A percentile compares a stretch with the other conserved stretches of the same genome.
These are phyloP conservation scores for Vanessa cardui DNA, from an alignment of 2,888 invertebrate species.

Conservation along the genomic window DNA sequence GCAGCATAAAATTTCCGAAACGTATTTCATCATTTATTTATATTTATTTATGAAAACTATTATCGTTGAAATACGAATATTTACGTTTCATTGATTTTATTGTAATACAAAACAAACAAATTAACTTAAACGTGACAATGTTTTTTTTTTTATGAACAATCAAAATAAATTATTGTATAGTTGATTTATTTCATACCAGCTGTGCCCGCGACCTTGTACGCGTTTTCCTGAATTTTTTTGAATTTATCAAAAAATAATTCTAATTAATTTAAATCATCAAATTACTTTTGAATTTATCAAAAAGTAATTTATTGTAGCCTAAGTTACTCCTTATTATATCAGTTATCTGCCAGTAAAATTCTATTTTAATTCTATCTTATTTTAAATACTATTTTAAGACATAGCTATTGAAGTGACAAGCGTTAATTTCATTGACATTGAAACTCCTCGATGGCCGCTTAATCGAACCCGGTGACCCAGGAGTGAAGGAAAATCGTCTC, in stretches of 20 bases:
- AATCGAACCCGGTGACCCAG: conserved; percentile 7
- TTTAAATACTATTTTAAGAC: no score
- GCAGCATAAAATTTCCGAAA: background rate
- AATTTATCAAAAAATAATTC: no score
- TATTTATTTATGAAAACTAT: background rate
- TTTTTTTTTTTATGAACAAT: background rate
- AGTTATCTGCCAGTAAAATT: no score
- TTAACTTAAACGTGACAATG: background rate
- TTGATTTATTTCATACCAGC: background rate
- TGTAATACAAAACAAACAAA: background rate
- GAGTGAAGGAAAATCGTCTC: conserved; percentile 29
- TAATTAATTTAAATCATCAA: no score
- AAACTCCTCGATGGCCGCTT: background rate
- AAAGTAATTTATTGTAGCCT: no score
- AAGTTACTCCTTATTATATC: no score
- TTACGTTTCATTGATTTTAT: background rate
- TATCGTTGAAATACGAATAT: background rate
- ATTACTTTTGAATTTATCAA: no score
- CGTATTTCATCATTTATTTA: conserved; percentile 1
- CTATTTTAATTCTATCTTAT: no score
- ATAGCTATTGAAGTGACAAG: no score
- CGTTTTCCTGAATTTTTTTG: no score
- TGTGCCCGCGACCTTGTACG: no score
- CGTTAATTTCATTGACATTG: background rate
- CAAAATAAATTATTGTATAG: no score